A percentile compares a stretch with the other conserved stretches of the same genome.
phyloP scores from a whole-genome alignment of 92 coral and sea anemone species.

The Zoanthus solanderi region DNA sequence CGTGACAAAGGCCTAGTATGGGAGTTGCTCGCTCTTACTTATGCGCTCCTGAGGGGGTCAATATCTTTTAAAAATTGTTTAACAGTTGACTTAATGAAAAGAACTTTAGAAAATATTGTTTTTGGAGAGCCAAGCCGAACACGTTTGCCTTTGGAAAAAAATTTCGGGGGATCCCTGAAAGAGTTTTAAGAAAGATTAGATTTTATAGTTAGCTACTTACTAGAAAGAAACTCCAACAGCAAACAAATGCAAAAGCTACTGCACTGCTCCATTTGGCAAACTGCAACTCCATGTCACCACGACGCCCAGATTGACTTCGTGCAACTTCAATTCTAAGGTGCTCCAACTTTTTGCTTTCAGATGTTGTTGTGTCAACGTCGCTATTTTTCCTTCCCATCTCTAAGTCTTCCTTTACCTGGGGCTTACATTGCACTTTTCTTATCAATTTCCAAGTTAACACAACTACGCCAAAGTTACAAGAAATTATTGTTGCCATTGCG shows the following conservation, averaged over 20 bases:
- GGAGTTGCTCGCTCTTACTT: too few species aligned
- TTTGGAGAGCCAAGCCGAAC: background rate
- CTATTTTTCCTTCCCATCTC: slow-evolving; percentile 12
- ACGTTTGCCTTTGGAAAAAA: background rate
- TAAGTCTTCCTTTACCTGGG: slow-evolving; percentile 11
- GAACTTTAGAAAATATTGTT: too few species aligned
- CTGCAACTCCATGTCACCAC: slow-evolving; percentile 79
- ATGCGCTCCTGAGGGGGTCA: too few species aligned
- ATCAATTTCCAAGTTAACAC: slow-evolving; percentile 68
- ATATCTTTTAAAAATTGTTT: too few species aligned
- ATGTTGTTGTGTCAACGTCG: background rate
- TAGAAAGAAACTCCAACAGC: slow-evolving; percentile 91
- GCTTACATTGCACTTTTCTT: slow-evolving; percentile 42
- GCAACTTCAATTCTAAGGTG: background rate
- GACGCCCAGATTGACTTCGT: background rate
- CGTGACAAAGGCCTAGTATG: too few species aligned
- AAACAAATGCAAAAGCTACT: slow-evolving; percentile 79
- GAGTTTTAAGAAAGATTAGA: background rate
- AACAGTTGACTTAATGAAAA: too few species aligned
- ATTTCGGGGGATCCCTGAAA: background rate
- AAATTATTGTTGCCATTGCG: slow-evolving; percentile 75
- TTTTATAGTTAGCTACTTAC: slow-evolving; percentile 60
- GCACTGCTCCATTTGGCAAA: slow-evolving; percentile 91
- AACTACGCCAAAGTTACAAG: slow-evolving; percentile 80
- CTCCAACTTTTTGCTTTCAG: slow-evolving; percentile 5